Conservation (phyloP, 2,797 vertebrate species). For the Esox masquinongy region DNA sequence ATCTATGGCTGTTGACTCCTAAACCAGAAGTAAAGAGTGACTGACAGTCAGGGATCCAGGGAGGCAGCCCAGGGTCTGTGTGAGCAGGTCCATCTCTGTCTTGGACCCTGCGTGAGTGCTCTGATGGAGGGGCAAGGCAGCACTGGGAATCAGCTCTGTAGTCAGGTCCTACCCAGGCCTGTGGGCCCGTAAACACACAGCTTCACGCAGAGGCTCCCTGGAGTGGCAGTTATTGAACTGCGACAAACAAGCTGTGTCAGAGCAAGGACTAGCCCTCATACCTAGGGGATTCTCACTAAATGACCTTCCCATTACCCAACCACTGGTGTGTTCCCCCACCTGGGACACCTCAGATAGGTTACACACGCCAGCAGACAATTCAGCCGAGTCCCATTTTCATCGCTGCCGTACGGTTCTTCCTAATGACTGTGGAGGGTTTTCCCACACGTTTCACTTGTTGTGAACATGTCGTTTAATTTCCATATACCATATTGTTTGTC, state of each 20-base stretch:
- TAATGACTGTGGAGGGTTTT: background rate
- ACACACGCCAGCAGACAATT: conserved; percentile 25
- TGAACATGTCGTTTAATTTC: background rate
- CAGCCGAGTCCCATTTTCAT: background rate
- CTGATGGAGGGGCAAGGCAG: conserved; percentile 66
- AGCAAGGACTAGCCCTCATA: conserved; percentile 58
- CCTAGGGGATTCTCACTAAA: conserved; percentile 73
- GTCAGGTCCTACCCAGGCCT: conserved; percentile 23
- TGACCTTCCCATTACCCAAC: conserved; percentile 80
- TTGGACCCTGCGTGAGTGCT: conserved; percentile 62
- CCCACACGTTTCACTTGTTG: background rate
- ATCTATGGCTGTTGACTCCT: background rate
- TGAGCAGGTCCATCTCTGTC: conserved; percentile 37
- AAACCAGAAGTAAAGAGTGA: background rate
- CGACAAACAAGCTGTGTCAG: conserved; percentile 79
- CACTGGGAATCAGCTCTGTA: conserved; percentile 70
- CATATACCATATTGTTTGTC: background rate
- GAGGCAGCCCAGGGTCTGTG: conserved; percentile 2
- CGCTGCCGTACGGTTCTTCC: background rate
- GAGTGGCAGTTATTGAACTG: conserved; percentile 80
- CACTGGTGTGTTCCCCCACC: conserved; percentile 68
- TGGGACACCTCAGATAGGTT: conserved; percentile 68
- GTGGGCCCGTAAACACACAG: conserved; percentile 16
- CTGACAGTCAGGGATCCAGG: background rate
- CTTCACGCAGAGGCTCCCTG: conserved; percentile 44